Conservation (phyloP, 2,888 invertebrate species). For the Protonemura montana region DNA sequence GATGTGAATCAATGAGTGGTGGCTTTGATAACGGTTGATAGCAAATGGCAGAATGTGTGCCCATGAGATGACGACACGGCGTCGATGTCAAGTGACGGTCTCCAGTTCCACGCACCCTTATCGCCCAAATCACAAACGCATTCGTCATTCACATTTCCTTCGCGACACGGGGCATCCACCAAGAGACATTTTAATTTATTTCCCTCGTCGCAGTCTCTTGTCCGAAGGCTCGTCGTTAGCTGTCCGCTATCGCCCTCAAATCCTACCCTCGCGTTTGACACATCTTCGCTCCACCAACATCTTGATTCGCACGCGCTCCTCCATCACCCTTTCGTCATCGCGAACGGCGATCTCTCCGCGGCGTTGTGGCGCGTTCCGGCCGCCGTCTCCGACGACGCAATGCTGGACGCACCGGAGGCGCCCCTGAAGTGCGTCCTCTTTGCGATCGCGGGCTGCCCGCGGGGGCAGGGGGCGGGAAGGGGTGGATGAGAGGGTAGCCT, state of each 20-base stretch:
- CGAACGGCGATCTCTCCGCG: neutral
- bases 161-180: neutral
- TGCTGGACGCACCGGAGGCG: neutral
- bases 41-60: neutral
- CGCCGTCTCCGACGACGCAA: neutral
- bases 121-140: neutral
- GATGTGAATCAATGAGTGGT: neutral
- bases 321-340: neutral
- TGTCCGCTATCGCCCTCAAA: neutral
- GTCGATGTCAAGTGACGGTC: neutral
- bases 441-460: neutral
- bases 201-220: neutral
- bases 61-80: neutral
- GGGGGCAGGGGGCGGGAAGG: neutral
- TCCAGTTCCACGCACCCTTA: neutral
- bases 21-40: neutral
- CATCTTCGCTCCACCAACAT: neutral
- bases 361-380: neutral
- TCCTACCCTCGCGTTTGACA: neutral
- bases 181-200: conserved; percentile 7
- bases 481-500: neutral
- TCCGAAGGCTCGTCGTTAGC: neutral
- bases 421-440: neutral
- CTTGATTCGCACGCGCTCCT: neutral
- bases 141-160: neutral